Evolutionary conservation across 1,140 invertebrate species (phyloP).

Genomic region (Pseudomyrmex dendroicus): DNA sequence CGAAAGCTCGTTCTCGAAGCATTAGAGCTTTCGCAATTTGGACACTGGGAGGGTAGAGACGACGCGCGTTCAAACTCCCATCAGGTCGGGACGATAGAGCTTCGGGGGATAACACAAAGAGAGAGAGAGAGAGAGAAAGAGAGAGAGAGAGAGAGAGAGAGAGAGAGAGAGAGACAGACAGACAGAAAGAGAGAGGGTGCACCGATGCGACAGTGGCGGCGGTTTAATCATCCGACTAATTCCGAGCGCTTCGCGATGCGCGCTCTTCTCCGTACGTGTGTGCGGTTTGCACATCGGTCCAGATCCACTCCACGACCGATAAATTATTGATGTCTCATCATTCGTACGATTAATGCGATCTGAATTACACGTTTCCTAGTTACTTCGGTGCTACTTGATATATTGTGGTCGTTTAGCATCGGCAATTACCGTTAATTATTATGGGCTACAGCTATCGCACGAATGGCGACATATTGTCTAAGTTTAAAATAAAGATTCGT

Average conservation of each 20-base stretch:
- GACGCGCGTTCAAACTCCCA: constrained; percentile 71
- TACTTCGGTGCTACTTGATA: constrained; percentile 38
- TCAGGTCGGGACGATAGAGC: constrained; percentile 62
- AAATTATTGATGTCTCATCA: constrained; percentile 63
- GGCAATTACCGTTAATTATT: constrained; percentile 21
- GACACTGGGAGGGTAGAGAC: constrained; percentile 62
- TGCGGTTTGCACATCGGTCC: constrained; percentile 12
- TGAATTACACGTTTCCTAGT: constrained; percentile 15
- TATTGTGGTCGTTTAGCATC: not conserved
- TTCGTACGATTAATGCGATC: constrained; percentile 52
- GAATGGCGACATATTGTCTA: not conserved
- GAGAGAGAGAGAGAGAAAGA: too few species aligned
- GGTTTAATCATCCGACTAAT: constrained; percentile 77
- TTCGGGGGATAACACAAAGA: constrained; percentile 7
- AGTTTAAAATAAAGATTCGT: not conserved
- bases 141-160: not conserved
- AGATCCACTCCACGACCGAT: constrained; percentile 53
- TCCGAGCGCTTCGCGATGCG: constrained; percentile 47
- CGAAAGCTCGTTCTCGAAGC: constrained; percentile 48
- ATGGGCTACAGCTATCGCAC: not conserved
- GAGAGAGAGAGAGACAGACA: too few species aligned
- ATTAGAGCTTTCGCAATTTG: constrained; percentile 70
- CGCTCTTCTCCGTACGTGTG: not conserved
- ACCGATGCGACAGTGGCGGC: constrained; percentile 1
- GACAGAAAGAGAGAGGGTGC: constrained; percentile 18